Evolutionary conservation across 2,113 vertebrate genomes (phyloP), one percentile per base, ranked within the genome.

Genomic region (Xiphophorus couchianus): DNA sequence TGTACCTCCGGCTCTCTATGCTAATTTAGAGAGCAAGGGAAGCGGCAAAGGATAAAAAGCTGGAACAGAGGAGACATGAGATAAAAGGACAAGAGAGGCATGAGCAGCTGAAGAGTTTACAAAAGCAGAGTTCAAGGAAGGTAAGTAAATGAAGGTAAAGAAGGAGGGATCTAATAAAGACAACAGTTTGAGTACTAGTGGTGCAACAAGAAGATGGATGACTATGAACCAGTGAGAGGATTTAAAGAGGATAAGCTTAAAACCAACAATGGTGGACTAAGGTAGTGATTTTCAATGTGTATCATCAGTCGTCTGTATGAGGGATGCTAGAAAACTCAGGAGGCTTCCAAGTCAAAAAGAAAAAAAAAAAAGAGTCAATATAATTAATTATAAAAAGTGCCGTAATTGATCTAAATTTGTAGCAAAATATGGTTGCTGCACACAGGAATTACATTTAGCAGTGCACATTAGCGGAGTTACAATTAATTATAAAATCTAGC

Each of bases 1-100:
- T 25, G 74, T 75, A 89, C 80, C 78, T 80, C 82, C 12, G 72
- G 81, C 74, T 77, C 74, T 79, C 80, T 81, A 86, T 89, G 82
- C 60, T 88, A 85, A 89, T 83, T 74, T 62, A 69, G 67, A 73
- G 66, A 76, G 61, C 48, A 66, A 83, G 62, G 71, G 27, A 51
- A 77, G 60, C 48, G 71, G 69, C 33, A 74, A 75, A 85, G 81
- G 62, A 77, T 66, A 77, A 65, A 42, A 78, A 65, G 69, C 37
- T 81, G 76, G 62, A 82, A 66, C 48, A 70, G 69, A 81, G 69
- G 69, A 70, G 33, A 71, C 30, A 74, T 35, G 25, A 39, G 64
- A 74, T 5, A 1, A 78, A 82, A 82, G 73, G 76, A 76, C 58
- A 79, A 62, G 69, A 54, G 62, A 76, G 67, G 17, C 67, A 73